Evolutionary conservation across 1,140 invertebrate genomes (phyloP), one percentile per base, ranked within the genome.

Genomic region (Latrodectus geometricus): DNA sequence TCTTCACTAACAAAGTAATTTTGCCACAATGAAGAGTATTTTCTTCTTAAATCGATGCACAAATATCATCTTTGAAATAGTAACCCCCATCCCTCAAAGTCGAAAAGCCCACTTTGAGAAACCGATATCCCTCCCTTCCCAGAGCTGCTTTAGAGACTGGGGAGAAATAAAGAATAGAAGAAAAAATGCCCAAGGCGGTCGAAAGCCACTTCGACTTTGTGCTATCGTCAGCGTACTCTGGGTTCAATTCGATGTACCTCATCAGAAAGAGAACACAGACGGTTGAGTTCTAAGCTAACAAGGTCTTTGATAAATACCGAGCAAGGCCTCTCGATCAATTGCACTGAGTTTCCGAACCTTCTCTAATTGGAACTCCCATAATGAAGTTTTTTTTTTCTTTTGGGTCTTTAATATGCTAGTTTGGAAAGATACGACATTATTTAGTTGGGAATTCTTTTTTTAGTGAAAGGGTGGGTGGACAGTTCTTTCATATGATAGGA

Each of bases 211-310:
- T 54, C 66, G 72, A 75, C 82, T 84, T 84, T 84, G n/a, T 69
- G 82, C 72, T 49, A 52, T 65, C 72, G 82, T 84, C 82, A 84
- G 82, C 82, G 48, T 48, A 76, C 82, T 12, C 23, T 84, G 61
- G 49, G 56, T 84, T 84, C 82, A 84, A 84, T 76, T 74, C 82
- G 72, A 84, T 84, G 82, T 61, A 69, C 72, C 73, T 84, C 82
- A 84, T 84, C 82, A 84, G 73, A 54, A 3, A 15, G 65, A 35
- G 81, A 84, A 84, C 81, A 84, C 61, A 76, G 82, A 50, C 82
- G 82, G 72, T 84, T 76, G 82, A 84, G 82, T 84, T 84, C 82
- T 84, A 84, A 84, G 82, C 82, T 84, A 84, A 84, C 82, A 84
- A 84, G 82, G 56, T 84, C 82, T 84, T 84, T 84, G 82, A 84